Percentiles rank a stretch among this genome's conserved stretches.
Evolutionary conservation across 2,797 vertebrate genomes (phyloP).

Genomic region (Bovichtus variegatus): DNA sequence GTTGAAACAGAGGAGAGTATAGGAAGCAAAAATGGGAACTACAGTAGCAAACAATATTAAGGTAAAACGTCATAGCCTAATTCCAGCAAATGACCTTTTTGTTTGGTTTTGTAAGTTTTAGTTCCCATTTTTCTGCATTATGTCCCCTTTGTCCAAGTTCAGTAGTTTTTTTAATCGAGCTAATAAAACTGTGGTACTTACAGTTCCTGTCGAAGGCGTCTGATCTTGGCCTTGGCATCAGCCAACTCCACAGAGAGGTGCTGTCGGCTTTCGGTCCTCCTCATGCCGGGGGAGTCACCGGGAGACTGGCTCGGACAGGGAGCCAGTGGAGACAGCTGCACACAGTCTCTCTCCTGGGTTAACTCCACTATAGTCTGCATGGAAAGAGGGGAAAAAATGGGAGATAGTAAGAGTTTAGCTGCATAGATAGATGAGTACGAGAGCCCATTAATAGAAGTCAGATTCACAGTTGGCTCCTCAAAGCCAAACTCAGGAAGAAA

Average conservation of each 20-base stretch:
- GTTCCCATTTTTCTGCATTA: conserved; percentile 13
- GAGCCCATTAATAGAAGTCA: not conserved
- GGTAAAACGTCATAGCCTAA: not conserved
- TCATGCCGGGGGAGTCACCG: conserved; percentile 94
- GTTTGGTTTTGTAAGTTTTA: not conserved
- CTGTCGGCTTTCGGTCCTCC: conserved; percentile 95
- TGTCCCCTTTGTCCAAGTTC: not conserved
- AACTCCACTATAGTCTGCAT: conserved; percentile 93
- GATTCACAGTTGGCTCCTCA: not conserved
- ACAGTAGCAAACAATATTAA: not conserved
- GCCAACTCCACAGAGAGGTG: conserved; percentile 97
- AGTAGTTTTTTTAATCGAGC: conserved; percentile 15
- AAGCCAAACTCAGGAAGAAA: not conserved
- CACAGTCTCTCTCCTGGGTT: conserved; percentile 94
- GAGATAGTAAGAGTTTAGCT: not conserved
- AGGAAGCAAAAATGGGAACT: conserved; percentile 14
- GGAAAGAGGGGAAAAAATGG: not conserved
- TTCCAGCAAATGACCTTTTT: not conserved
- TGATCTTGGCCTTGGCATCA: conserved; percentile 96
- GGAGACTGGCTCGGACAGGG: conserved; percentile 88
- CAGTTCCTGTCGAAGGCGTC: conserved; percentile 96
- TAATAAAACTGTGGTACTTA: conserved; percentile 83
- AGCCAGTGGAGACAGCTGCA: conserved; percentile 89
- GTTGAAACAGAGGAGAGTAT: not conserved
- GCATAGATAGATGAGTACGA: not conserved